phyloP scores from a whole-genome alignment of 30 jellyfish, hydroid and myxozoan genomes.

The Sanderia malayensis region DNA sequence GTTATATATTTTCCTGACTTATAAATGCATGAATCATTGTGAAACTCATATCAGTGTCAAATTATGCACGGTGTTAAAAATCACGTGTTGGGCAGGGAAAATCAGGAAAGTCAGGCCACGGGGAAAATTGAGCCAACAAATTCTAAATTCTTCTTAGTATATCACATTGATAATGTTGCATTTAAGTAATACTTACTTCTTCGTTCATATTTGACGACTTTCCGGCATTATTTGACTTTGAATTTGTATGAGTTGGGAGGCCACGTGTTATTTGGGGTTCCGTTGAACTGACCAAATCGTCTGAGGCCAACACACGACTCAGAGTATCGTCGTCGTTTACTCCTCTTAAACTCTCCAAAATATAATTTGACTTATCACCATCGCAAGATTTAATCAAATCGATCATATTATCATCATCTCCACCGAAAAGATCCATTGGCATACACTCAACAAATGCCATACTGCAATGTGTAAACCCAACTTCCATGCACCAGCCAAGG shows the following conservation, averaged over 20 bases:
- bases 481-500: not conserved
- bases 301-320: conserved; percentile 55
- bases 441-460: not conserved
- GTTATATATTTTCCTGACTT: no score
- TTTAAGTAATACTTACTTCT: conserved; percentile 4
- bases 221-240: not conserved
- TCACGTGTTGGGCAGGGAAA: no score
- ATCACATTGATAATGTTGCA: no score
- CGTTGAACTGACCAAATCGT: no score
- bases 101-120: no score
- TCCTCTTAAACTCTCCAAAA: conserved; percentile 31
- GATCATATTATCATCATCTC: not conserved
- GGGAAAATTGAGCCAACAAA: no score
- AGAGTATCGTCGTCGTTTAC: conserved; percentile 55
- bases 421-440: not conserved
- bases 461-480: not conserved
- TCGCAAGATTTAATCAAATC: not conserved
- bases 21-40: no score
- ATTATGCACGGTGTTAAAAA: no score
- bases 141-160: no score
- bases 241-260: conserved; percentile 13
- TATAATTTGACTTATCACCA: not conserved
- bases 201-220: not conserved
- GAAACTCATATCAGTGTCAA: no score
- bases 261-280: no score